phyloP scores from a whole-genome alignment of 2,888 invertebrate genomes.

The Cryptocephalus primarius region DNA sequence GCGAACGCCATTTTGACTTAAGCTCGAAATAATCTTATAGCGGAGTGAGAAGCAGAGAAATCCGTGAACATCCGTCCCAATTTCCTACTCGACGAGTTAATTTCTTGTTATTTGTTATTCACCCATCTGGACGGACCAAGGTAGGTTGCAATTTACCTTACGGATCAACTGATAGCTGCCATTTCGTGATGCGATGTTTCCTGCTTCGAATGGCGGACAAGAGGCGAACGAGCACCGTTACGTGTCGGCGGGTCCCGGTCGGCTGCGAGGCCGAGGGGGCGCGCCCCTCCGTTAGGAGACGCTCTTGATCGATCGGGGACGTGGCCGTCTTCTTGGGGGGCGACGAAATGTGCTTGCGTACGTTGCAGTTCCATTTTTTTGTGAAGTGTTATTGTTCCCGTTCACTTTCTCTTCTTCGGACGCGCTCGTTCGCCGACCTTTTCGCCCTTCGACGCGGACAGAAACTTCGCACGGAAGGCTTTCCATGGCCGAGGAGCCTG shows the following conservation, averaged over 20 bases:
- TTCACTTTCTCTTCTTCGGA: too few relatives aligned
- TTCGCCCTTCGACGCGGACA: too few relatives aligned
- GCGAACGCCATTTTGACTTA: slow-evolving; percentile 42
- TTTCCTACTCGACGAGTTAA: slow-evolving; percentile 30
- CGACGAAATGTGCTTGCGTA: too few relatives aligned
- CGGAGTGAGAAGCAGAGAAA: slow-evolving; percentile 30
- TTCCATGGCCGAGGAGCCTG: too few relatives aligned
- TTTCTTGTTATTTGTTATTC: slow-evolving; percentile 38
- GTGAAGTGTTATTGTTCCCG: too few relatives aligned
- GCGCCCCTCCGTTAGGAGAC: too few relatives aligned
- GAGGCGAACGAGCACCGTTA: slow-evolving; percentile 29
- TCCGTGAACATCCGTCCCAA: slow-evolving; percentile 39
- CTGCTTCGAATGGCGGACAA: slow-evolving; percentile 18
- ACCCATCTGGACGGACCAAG: slow-evolving; percentile 74
- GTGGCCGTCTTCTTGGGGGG: too few relatives aligned
- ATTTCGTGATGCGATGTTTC: slow-evolving; percentile 33
- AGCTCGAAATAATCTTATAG: slow-evolving; percentile 34
- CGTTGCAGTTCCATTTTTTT: too few relatives aligned
- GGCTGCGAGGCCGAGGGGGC: too few relatives aligned
- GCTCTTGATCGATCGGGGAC: too few relatives aligned
- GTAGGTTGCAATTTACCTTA: slow-evolving; percentile 40
- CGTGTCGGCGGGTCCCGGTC: slow-evolving; percentile 4
- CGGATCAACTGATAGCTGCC: slow-evolving; percentile 11
- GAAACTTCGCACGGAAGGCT: too few relatives aligned
- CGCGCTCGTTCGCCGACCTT: too few relatives aligned